These are phyloP conservation scores for Phenganax stokvisi DNA, from an alignment of 92 coral and sea anemone genomes.

Conservation along the genomic window DNA sequence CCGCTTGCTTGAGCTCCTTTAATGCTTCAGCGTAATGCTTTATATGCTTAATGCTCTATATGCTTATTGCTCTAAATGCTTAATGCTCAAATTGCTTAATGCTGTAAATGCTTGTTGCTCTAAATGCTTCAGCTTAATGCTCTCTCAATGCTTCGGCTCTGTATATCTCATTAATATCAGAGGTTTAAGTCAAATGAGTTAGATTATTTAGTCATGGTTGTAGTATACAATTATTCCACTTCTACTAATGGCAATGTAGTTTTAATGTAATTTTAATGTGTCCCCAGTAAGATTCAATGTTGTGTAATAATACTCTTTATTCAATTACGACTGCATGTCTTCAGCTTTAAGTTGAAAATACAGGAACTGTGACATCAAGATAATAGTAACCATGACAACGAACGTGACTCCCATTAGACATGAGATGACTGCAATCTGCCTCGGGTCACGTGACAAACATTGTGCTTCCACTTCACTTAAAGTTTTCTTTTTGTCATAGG, in stretches of 20 bases:
- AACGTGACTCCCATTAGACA: conserved; percentile 37
- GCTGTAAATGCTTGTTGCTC: no score
- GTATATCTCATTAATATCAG: no score
- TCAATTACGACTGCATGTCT: conserved; percentile 23
- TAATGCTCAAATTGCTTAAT: no score
- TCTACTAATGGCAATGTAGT: neutral
- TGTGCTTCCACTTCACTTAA: conserved; percentile 4
- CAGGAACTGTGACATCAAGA: conserved; percentile 23
- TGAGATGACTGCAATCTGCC: conserved; percentile 29
- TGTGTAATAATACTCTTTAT: neutral
- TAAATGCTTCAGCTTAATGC: no score
- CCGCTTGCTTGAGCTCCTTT: no score
- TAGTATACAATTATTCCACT: no score
- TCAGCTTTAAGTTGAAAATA: conserved; percentile 23
- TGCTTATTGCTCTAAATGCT: no score
- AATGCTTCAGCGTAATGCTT: no score
- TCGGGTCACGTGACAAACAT: conserved; percentile 22
- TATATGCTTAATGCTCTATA: no score
- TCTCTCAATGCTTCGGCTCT: no score
- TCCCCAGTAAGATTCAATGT: conserved; percentile 18
- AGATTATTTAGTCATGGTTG: no score
- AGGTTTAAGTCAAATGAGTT: no score
- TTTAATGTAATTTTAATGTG: neutral
- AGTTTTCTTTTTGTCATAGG: conserved; percentile 8
- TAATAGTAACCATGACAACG: conserved; percentile 25